Conservation (phyloP, 2,888 invertebrate genomes). For the Acanthosepion lycidas region DNA sequence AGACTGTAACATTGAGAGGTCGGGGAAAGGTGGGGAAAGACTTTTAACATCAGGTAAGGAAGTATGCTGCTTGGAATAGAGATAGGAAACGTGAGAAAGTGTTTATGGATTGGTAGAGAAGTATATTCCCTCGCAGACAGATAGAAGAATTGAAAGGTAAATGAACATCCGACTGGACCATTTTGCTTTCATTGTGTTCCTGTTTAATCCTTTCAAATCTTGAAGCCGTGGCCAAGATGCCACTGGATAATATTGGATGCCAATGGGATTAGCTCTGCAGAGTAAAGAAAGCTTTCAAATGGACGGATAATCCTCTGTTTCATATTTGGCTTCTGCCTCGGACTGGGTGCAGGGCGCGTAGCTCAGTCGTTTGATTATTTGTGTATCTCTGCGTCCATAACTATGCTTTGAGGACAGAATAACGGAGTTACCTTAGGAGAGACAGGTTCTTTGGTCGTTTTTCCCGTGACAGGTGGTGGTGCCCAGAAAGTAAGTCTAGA, state of each 20-base stretch:
- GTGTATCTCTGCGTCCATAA: neutral
- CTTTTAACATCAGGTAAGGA: neutral
- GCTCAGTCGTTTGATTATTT: neutral
- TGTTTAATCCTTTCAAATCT: neutral
- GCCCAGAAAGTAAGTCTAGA: too few species aligned
- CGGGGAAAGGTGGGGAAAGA: neutral
- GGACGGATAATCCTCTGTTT: neutral
- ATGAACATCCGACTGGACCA: neutral
- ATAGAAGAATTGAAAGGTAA: neutral
- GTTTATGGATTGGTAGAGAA: neutral
- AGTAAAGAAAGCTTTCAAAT: neutral
- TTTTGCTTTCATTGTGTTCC: neutral
- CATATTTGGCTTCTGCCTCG: neutral
- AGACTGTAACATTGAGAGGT: neutral
- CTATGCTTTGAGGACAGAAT: neutral
- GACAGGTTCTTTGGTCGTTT: too few species aligned
- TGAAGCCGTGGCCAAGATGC: neutral
- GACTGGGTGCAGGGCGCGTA: neutral
- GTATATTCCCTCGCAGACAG: neutral
- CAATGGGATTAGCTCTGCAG: neutral
- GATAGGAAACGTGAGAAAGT: neutral
- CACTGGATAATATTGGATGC: neutral
- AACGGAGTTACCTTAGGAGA: too few species aligned
- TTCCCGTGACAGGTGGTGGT: too few species aligned
- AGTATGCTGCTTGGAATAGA: neutral